phyloP scores from a whole-genome alignment of 2,797 vertebrate genomes.

The Peromyscus aztecus region DNA sequence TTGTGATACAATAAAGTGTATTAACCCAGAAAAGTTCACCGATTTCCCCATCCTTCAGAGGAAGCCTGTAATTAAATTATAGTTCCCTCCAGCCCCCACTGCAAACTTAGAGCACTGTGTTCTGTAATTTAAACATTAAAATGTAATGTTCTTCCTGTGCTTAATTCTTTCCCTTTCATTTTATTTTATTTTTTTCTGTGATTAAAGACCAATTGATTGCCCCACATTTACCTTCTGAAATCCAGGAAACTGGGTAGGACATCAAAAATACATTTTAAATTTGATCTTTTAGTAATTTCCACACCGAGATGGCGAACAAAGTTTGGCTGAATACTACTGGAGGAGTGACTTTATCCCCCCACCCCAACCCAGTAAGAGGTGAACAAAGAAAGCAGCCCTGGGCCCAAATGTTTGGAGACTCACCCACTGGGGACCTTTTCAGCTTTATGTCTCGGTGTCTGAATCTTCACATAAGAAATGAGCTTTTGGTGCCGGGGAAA shows the following conservation, averaged over 20 bases:
- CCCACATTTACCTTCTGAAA: background rate
- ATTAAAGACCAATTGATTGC: background rate
- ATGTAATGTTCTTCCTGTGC: slow-evolving; percentile 4
- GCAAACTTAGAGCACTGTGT: too few relatives aligned
- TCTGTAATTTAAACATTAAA: slow-evolving; percentile 18
- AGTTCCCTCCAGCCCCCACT: background rate
- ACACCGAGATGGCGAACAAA: background rate
- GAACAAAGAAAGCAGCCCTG: background rate
- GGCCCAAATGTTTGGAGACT: background rate
- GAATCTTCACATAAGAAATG: background rate
- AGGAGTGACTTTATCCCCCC: background rate
- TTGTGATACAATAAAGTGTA: background rate
- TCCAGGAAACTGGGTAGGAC: background rate
- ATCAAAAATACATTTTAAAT: slow-evolving; percentile 20
- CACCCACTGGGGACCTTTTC: background rate
- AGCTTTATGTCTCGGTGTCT: background rate
- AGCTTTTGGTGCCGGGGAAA: background rate
- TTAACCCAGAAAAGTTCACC: background rate
- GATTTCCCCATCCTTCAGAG: background rate
- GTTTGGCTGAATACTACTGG: background rate
- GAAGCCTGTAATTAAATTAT: background rate
- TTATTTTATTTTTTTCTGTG: background rate
- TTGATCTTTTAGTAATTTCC: background rate
- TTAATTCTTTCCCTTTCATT: background rate
- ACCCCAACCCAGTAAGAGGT: background rate